These are phyloP conservation scores for Triplophysa siluroides DNA, from an alignment of 2,113 vertebrate genomes.

Conservation along the genomic window DNA sequence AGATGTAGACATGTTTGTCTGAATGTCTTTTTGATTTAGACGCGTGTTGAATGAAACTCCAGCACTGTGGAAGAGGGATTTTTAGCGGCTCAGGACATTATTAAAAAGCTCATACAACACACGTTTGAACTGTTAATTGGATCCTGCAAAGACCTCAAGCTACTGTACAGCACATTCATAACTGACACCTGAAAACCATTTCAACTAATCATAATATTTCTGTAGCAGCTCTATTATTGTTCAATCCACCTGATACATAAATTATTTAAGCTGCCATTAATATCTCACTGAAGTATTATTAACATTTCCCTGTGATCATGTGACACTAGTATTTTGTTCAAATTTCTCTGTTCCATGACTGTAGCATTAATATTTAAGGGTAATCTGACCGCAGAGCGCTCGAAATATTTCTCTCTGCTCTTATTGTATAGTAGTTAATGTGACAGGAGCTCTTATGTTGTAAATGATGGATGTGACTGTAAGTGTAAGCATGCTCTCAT, in stretches of 20 bases:
- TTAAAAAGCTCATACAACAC: slow-evolving; percentile 1
- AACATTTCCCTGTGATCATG: slow-evolving; percentile 20
- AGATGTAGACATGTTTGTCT: slow-evolving; percentile 1
- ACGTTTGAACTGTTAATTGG: not conserved
- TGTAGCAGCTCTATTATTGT: slow-evolving; percentile 5
- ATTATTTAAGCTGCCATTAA: slow-evolving; percentile 20
- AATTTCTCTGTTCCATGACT: slow-evolving; percentile 10
- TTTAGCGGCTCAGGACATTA: not conserved
- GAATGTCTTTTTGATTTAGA: not conserved
- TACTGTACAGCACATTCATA: not conserved
- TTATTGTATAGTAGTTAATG: slow-evolving; percentile 7
- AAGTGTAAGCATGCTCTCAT: not conserved
- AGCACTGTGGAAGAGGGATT: not conserved
- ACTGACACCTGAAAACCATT: slow-evolving; percentile 24
- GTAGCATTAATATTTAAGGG: slow-evolving; percentile 40
- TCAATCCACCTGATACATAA: slow-evolving; percentile 22
- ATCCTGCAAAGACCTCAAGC: not conserved
- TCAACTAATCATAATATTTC: slow-evolving; percentile 30
- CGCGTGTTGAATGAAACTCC: not conserved
- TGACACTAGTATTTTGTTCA: slow-evolving; percentile 30
- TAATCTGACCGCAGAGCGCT: slow-evolving; percentile 15
- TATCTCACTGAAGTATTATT: slow-evolving; percentile 34
- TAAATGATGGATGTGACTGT: not conserved
- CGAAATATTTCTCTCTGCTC: slow-evolving; percentile 9
- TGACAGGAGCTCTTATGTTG: not conserved